Base-by-base conservation (phyloP, 1,140 invertebrate genomes). In the Diplogasteroides magnus region DNA sequence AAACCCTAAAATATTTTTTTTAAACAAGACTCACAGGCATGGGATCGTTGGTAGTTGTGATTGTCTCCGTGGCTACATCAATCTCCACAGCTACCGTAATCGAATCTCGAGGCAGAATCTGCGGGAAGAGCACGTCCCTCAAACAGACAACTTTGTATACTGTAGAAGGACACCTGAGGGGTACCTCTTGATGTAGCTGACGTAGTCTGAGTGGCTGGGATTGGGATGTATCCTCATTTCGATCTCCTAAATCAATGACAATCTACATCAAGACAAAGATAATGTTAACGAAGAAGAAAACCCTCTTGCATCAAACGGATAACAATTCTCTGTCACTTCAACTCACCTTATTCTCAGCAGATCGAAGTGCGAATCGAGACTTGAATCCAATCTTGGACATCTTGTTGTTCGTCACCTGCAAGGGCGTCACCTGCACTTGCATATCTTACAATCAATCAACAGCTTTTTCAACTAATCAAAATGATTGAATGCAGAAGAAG, bases 61-160 rank as follows among this genome's bases (percentile, higher is more conserved):
- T 73, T 14, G 80, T 82, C 59, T 82, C 80, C 11, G 83, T 79
- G 15, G 81, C 80, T 23, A 82, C 81, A 73, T 83, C 80, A 37
- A 82, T 82, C 64, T 82, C 80, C n/a, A 82, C 82, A 61, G 76
- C 74, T 2, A 82, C 81, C 23, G 76, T 82, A 29, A 82, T 82
- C 60, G 72, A 75, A 57, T 82, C 80, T 29, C 77, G 73, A 1
- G 80, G 81, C 64, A 74, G 67, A 28, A 82, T 82, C 67, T 82
- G 81, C 1, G 80, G 80, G 58, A 83, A 82, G 1, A 82, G 74
- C 14, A 83, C 78, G 59, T 82, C 80, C 26, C 80, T 48, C 6
- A 6, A 48, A 48, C 6, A n/a, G n/a, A n/a, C n/a, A n/a, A n/a
- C n/a, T n/a, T n/a, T n/a, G n/a, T n/a, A n/a, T n/a, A n/a, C n/a